Conservation (phyloP, 2,797 vertebrate species). For the Champsocephalus gunnari region DNA sequence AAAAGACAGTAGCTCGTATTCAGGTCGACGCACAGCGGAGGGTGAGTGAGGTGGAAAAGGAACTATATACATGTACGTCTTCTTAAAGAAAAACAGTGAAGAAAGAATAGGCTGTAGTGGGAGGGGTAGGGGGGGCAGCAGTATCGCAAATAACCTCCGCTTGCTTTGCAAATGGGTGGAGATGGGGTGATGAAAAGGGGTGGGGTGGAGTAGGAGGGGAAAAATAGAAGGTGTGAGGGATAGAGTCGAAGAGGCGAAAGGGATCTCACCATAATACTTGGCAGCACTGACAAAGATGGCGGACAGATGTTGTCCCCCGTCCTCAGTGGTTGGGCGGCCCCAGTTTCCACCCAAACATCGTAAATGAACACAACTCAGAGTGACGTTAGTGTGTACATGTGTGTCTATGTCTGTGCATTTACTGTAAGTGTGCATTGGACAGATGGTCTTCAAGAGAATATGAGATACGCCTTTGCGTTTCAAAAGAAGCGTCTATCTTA, state of each 20-base stretch:
- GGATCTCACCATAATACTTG: conserved; percentile 69
- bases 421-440: background rate
- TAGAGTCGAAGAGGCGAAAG: conserved; percentile 40
- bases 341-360: conserved; percentile 63
- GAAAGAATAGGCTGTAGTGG: conserved; percentile 26
- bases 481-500: conserved; percentile 7
- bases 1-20: conserved; percentile 42
- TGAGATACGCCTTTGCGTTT: conserved; percentile 2
- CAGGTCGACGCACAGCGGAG: conserved; percentile 27
- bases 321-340: conserved; percentile 63
- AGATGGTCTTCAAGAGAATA: conserved; percentile 19
- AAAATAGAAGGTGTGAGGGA: conserved; percentile 7
- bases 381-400: conserved; percentile 47
- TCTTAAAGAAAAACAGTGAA: conserved; percentile 29
- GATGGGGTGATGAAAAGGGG: conserved; percentile 13
- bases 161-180: conserved; percentile 33
- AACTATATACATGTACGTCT: background rate
- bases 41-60: conserved; percentile 23
- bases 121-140: conserved; percentile 6
- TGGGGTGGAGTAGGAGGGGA: background rate
- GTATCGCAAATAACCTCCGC: conserved; percentile 28
- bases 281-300: conserved; percentile 73
- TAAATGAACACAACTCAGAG: conserved; percentile 69
- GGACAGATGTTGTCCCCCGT: conserved; percentile 72
- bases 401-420: conserved; percentile 17